Evolutionary conservation across 2,113 vertebrate species (phyloP).

Genomic region (Solea solea): DNA sequence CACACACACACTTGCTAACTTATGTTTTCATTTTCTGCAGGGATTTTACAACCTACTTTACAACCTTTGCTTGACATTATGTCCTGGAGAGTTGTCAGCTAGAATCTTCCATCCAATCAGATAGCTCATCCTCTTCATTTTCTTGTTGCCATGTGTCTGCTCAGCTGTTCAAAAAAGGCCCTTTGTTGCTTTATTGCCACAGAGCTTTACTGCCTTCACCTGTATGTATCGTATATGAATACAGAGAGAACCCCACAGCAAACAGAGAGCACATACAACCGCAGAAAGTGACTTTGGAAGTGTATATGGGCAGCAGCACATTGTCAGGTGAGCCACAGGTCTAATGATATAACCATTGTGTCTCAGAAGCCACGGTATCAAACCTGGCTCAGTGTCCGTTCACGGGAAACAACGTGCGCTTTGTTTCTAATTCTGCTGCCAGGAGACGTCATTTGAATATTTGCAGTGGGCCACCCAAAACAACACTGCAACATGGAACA

Average conservation of each 20-base stretch:
- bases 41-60: background rate
- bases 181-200: background rate
- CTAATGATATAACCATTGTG: conserved; percentile 22
- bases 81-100: background rate
- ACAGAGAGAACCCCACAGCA: background rate
- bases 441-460: conserved; percentile 52
- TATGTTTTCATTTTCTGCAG: conserved; percentile 1
- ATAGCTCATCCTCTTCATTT: background rate
- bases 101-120: background rate
- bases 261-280: background rate
- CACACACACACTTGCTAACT: too few relatives aligned
- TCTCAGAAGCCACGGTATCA: conserved; percentile 24
- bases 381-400: background rate
- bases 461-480: conserved; percentile 47
- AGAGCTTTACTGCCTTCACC: background rate
- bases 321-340: conserved; percentile 41
- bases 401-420: conserved; percentile 32
- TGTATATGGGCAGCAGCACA: conserved; percentile 11
- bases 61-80: background rate
- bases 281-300: conserved; percentile 39
- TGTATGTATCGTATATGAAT: background rate
- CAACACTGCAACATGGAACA: conserved; percentile 76
- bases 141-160: background rate
- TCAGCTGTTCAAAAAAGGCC: background rate
- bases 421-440: conserved; percentile 43